These are phyloP conservation scores for Boloria selene DNA, from an alignment of 2,888 invertebrate species.

Conservation along the genomic window DNA sequence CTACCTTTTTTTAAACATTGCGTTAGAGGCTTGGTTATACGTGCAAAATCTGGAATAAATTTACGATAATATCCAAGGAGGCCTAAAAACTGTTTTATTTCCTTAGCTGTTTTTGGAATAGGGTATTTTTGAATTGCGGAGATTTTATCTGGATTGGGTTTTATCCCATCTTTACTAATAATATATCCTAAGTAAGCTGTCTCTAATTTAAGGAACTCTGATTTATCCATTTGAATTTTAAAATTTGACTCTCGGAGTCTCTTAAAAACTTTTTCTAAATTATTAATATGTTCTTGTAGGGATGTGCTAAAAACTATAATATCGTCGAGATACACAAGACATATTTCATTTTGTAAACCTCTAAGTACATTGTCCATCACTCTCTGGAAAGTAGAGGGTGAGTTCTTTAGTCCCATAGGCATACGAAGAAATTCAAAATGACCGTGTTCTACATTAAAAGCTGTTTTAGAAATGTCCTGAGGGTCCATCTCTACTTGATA, in stretches of 20 bases:
- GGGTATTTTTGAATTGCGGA: constrained; percentile 8
- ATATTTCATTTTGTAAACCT: too few relatives aligned
- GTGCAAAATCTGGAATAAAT: constrained; percentile 30
- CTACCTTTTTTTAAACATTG: constrained; percentile 32
- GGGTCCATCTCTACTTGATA: too few relatives aligned
- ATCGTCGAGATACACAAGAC: too few relatives aligned
- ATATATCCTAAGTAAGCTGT: constrained; percentile 19
- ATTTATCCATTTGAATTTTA: background rate
- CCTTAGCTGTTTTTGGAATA: constrained; percentile 2
- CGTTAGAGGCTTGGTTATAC: constrained; percentile 36
- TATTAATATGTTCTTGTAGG: too few relatives aligned
- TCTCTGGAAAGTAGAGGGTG: too few relatives aligned
- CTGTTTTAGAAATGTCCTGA: too few relatives aligned
- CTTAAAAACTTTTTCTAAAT: background rate
- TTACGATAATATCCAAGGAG: constrained; percentile 29
- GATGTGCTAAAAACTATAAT: too few relatives aligned
- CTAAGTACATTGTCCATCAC: too few relatives aligned
- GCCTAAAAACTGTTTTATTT: too few relatives aligned
- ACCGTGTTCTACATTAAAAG: too few relatives aligned
- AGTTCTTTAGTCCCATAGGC: too few relatives aligned
- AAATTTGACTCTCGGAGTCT: background rate
- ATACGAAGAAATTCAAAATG: too few relatives aligned
- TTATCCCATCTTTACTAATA: constrained; percentile 23
- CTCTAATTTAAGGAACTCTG: constrained; percentile 8
- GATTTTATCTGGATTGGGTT: constrained; percentile 23